Conservation (phyloP, 2,113 vertebrate species). For the Passer domesticus region DNA sequence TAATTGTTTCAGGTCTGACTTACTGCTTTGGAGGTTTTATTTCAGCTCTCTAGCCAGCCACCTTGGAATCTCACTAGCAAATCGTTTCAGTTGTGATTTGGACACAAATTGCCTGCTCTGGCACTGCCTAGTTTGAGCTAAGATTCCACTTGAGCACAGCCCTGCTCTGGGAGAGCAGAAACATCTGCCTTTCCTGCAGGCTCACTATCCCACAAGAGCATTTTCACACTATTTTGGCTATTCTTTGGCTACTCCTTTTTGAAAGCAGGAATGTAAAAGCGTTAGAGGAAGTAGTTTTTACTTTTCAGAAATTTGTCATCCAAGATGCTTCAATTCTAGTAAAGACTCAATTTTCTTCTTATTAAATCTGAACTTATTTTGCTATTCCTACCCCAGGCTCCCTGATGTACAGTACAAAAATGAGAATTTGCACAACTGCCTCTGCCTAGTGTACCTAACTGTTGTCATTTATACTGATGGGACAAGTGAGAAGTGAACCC, state of each 20-base stretch:
- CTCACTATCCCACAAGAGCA: background rate
- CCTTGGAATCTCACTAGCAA: conserved; percentile 29
- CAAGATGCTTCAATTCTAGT: background rate
- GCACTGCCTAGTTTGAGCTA: background rate
- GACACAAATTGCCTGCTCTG: conserved; percentile 16
- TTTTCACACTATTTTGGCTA: background rate
- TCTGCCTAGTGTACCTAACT: background rate
- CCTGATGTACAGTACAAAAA: background rate
- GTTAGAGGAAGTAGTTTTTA: background rate
- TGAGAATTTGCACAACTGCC: background rate
- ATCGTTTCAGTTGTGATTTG: background rate
- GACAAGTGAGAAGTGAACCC: background rate
- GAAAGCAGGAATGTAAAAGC: background rate
- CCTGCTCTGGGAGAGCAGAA: background rate
- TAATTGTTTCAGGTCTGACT: background rate
- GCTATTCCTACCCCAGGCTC: background rate
- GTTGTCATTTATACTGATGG: background rate
- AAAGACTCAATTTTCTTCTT: background rate
- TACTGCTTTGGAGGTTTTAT: background rate
- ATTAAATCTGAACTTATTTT: background rate
- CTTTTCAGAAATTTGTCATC: background rate
- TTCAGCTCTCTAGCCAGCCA: background rate
- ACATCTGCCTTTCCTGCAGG: background rate
- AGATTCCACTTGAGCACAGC: conserved; percentile 42
- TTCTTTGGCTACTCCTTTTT: background rate